Conservation (phyloP, 2,888 invertebrate species). For the Diabrotica balteata region DNA sequence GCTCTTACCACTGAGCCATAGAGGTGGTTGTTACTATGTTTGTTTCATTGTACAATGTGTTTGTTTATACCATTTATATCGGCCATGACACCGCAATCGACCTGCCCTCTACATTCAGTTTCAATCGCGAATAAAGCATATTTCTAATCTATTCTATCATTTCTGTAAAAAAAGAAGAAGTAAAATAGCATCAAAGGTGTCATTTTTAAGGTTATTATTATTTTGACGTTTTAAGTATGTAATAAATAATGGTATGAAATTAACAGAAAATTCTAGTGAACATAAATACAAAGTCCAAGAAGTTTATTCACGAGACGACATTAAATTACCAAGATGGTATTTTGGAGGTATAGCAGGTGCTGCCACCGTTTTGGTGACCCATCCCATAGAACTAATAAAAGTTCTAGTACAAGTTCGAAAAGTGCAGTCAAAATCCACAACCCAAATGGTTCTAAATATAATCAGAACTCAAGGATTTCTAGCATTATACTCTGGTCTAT, state of each 20-base stretch:
- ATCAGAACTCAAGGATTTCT: conserved; percentile 81
- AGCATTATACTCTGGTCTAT: conserved; percentile 93
- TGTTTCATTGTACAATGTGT: too few species aligned
- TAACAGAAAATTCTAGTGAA: too few species aligned
- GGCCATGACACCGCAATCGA: too few species aligned
- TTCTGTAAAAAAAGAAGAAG: not conserved
- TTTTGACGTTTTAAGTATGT: too few species aligned
- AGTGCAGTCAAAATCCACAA: conserved; percentile 78
- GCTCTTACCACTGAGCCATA: too few species aligned
- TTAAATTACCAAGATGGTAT: conserved; percentile 13
- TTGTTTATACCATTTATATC: too few species aligned
- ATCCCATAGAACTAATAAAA: conserved; percentile 11
- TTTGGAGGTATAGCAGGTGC: conserved; percentile 11
- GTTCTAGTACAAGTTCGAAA: conserved; percentile 75
- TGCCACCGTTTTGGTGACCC: conserved; percentile 2
- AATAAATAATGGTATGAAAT: too few species aligned
- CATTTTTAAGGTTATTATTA: not conserved
- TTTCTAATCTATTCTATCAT: too few species aligned
- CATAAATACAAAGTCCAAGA: not conserved
- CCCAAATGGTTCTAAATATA: conserved; percentile 77
- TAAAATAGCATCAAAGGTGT: not conserved
- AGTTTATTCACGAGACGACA: not conserved
- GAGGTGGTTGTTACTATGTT: too few species aligned
- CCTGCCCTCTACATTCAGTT: too few species aligned
- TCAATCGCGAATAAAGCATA: too few species aligned